Evolutionary conservation across 2,888 invertebrate species (phyloP).

Genomic region (Troglohyphantes excavatus): DNA sequence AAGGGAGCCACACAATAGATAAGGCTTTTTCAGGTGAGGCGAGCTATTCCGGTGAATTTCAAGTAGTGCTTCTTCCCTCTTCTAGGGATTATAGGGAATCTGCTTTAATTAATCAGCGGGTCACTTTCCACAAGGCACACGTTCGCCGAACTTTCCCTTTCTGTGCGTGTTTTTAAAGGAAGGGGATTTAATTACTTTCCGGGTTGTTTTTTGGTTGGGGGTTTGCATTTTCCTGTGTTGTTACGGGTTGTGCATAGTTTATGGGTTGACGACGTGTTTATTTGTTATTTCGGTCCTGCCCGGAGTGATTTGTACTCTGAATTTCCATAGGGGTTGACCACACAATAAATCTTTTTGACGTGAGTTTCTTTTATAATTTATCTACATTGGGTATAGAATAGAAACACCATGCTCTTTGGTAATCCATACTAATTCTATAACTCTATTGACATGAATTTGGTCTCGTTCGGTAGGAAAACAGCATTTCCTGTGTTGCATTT

Average conservation of each 20-base stretch:
- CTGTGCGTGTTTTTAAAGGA: not conserved
- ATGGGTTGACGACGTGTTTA: not conserved
- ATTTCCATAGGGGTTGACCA: no score
- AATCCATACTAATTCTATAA: no score
- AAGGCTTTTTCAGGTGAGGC: not conserved
- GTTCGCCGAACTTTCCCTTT: not conserved
- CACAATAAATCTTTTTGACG: no score
- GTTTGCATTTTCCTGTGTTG: no score
- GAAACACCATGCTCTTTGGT: no score
- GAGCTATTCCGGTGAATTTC: slow-evolving; percentile 1
- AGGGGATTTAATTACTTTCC: not conserved
- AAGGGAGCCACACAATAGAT: not conserved
- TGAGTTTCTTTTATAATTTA: no score
- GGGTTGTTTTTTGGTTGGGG: not conserved
- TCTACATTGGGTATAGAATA: no score
- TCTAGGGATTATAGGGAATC: not conserved
- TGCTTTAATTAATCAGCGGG: not conserved
- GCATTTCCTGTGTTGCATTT: no score
- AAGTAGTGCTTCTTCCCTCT: not conserved
- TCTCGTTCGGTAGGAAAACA: no score
- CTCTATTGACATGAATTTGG: no score
- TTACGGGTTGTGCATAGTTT: not conserved
- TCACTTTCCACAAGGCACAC: not conserved
- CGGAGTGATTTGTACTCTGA: no score
- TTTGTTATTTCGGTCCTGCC: not conserved